Conservation (phyloP, 1,140 invertebrate species). For the Andrena cerasifolii region DNA sequence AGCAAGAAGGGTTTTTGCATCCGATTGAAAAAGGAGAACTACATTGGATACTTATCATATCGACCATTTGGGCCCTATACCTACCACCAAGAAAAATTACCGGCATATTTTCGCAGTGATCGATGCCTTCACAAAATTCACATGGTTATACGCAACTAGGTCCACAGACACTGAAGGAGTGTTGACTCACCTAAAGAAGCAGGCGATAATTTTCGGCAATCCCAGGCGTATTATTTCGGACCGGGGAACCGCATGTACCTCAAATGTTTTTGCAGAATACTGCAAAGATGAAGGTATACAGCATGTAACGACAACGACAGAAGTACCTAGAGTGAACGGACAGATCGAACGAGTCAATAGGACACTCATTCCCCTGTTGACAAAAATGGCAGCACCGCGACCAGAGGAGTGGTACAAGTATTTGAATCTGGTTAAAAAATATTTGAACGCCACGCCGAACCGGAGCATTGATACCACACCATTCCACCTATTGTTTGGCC, state of each 20-base stretch:
- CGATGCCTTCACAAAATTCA: too few species aligned
- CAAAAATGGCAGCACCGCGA: slow-evolving; percentile 66
- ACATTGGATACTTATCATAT: slow-evolving; percentile 17
- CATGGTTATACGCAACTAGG: too few species aligned
- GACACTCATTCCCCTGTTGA: slow-evolving; percentile 65
- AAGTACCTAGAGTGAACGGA: slow-evolving; percentile 69
- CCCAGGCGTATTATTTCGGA: slow-evolving; percentile 1
- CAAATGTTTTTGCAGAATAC: slow-evolving; percentile 50
- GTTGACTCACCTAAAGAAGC: background rate
- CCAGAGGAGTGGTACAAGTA: slow-evolving; percentile 71
- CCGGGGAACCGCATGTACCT: slow-evolving; percentile 31
- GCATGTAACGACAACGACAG: slow-evolving; percentile 69
- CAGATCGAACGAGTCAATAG: slow-evolving; percentile 71
- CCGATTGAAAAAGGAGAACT: background rate
- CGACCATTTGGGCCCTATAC: slow-evolving; percentile 3
- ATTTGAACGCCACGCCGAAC: too few species aligned
- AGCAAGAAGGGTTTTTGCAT: background rate
- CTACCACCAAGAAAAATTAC: background rate
- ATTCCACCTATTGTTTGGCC: slow-evolving; percentile 71
- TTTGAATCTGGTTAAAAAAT: slow-evolving; percentile 64
- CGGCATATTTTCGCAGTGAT: too few species aligned
- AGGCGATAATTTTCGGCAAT: background rate
- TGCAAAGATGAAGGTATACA: slow-evolving; percentile 64
- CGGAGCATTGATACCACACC: slow-evolving; percentile 71
- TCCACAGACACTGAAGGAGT: background rate